Conservation (phyloP, 2,888 invertebrate species). For the Nomada hirtipes region DNA sequence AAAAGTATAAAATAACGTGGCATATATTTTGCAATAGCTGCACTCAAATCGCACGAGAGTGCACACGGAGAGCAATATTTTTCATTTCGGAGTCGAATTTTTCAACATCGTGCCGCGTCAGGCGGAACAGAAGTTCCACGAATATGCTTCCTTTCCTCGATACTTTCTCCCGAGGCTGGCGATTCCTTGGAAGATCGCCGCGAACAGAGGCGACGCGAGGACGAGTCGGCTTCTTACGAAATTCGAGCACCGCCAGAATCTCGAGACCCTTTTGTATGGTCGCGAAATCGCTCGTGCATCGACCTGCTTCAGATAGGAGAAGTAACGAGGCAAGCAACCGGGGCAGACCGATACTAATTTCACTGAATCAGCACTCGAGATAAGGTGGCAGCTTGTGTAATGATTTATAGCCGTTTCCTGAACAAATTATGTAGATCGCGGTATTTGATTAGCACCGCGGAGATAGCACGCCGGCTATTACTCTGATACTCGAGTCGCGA, state of each 20-base stretch:
- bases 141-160: not conserved
- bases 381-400: slow-evolving; percentile 58
- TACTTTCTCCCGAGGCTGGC: not conserved
- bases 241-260: slow-evolving; percentile 22
- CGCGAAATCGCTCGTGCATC: slow-evolving; percentile 1
- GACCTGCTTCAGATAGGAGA: slow-evolving; percentile 33
- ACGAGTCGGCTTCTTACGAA: slow-evolving; percentile 15
- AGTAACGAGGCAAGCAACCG: slow-evolving; percentile 26
- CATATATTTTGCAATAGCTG: no score
- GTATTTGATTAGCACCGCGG: slow-evolving; percentile 64
- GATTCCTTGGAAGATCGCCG: not conserved
- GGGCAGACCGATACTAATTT: slow-evolving; percentile 62
- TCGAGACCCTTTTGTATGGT: not conserved
- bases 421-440: slow-evolving; percentile 72
- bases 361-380: slow-evolving; percentile 65
- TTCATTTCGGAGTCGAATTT: not conserved
- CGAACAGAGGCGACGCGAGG: not conserved
- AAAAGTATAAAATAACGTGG: no score
- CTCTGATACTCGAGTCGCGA: slow-evolving; percentile 16
- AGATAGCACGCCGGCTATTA: slow-evolving; percentile 34
- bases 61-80: no score
- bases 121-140: not conserved
- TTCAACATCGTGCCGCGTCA: not conserved
- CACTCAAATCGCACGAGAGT: no score
- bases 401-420: slow-evolving; percentile 66